Conservation (phyloP, 2,113 vertebrate genomes). For the Ceuthmochares aereus region DNA sequence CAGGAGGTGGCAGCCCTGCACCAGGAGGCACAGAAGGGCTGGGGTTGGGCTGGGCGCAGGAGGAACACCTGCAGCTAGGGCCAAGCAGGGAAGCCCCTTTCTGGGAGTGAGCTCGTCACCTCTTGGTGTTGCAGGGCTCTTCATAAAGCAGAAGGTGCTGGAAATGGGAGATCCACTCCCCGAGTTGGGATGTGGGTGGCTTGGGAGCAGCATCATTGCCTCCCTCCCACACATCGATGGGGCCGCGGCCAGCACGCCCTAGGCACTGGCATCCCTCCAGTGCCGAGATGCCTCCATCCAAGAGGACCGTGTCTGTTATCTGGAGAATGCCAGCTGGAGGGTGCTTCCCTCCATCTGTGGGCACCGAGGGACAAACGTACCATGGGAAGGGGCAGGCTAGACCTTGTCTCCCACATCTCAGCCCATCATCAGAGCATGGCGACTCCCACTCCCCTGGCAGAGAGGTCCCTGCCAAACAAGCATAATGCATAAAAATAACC, state of each 20-base stretch:
- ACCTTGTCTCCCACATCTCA: background rate
- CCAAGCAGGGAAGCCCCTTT: background rate
- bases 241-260: background rate
- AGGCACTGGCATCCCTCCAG: background rate
- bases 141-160: background rate
- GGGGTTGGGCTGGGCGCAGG: background rate
- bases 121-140: background rate
- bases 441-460: fast-evolving
- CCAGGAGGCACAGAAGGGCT: background rate
- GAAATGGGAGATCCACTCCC: background rate
- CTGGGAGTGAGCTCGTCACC: background rate
- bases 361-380: background rate
- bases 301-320: background rate
- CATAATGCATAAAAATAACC: background rate
- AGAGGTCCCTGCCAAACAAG: background rate
- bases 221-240: fast-evolving
- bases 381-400: background rate
- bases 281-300: background rate
- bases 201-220: background rate
- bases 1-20: background rate
- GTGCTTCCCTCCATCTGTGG: background rate
- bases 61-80: background rate
- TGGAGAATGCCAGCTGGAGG: background rate
- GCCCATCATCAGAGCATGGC: fast-evolving
- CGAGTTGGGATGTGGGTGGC: background rate